Conservation (phyloP, 2,888 invertebrate genomes). For the Strigamia crassipes region DNA sequence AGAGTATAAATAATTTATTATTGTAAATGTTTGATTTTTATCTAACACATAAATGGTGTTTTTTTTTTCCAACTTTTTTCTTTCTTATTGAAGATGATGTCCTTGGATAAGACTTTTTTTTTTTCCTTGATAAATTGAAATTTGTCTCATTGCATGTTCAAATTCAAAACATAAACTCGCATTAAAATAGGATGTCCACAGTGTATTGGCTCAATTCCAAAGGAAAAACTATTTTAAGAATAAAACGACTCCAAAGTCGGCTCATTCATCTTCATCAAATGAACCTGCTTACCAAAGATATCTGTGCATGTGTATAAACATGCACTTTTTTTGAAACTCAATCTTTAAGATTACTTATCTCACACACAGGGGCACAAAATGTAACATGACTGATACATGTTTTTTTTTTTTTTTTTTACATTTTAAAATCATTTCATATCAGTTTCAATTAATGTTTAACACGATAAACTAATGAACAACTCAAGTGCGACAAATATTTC, state of each 20-base stretch:
- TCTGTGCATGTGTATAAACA: slow-evolving; percentile 35
- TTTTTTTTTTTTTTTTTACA: background rate
- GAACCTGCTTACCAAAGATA: slow-evolving; percentile 23
- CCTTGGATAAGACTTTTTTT: background rate
- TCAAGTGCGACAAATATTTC: background rate
- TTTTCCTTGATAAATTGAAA: slow-evolving; percentile 17
- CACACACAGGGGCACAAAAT: background rate
- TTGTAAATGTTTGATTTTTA: background rate
- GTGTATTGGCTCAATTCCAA: background rate
- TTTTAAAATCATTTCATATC: background rate
- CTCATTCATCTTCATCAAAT: slow-evolving; percentile 37
- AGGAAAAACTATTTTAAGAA: slow-evolving; percentile 26
- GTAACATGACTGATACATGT: background rate
- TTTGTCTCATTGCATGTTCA: background rate
- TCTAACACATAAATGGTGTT: background rate
- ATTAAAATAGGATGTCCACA: slow-evolving; percentile 31
- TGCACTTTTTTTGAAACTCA: slow-evolving; percentile 29
- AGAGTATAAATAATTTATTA: no score
- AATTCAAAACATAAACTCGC: slow-evolving; percentile 6
- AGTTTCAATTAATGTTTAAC: no score
- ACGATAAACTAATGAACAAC: no score
- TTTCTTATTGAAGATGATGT: slow-evolving; percentile 11
- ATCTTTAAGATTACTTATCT: background rate
- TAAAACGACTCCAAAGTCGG: slow-evolving; percentile 31
- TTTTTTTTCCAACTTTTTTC: background rate